These are phyloP conservation scores for Leucophenga montana DNA, from an alignment of 2,888 invertebrate genomes.

Conservation along the genomic window DNA sequence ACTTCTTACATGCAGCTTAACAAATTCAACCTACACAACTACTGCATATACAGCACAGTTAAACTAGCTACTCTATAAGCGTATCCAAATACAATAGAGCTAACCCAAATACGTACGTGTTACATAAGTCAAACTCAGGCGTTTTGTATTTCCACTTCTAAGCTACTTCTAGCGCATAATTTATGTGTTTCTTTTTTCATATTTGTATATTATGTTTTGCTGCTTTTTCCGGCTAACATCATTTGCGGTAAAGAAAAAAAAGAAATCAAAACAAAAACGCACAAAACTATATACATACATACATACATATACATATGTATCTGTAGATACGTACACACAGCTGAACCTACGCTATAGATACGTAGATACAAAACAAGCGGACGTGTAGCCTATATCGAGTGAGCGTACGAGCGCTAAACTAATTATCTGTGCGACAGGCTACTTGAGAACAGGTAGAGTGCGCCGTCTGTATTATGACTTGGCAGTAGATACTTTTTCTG, in stretches of 20 bases:
- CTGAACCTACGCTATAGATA: slow-evolving; percentile 24
- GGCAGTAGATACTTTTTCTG: slow-evolving; percentile 8
- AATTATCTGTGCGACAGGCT: slow-evolving; percentile 52
- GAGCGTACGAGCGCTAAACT: slow-evolving; percentile 49
- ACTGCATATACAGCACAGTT: too few relatives aligned
- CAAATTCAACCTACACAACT: too few relatives aligned
- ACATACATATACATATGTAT: too few relatives aligned
- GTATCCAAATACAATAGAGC: too few relatives aligned
- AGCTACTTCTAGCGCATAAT: slow-evolving; percentile 13
- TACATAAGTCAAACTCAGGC: slow-evolving; percentile 10
- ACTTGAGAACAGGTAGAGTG: slow-evolving; percentile 25
- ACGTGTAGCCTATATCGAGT: slow-evolving; percentile 26
- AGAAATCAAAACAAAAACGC: slow-evolving; percentile 26
- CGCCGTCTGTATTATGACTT: slow-evolving; percentile 19
- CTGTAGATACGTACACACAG: slow-evolving; percentile 8
- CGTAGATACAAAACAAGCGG: slow-evolving; percentile 26
- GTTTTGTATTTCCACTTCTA: neutral
- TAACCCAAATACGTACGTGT: neutral
- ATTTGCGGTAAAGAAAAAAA: slow-evolving; percentile 22
- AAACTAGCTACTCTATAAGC: too few relatives aligned
- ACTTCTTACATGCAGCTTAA: too few relatives aligned
- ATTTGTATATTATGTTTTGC: neutral
- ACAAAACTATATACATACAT: slow-evolving; percentile 27
- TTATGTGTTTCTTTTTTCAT: slow-evolving; percentile 19
- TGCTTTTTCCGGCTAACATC: slow-evolving; percentile 24